Base-by-base conservation (phyloP, 1,140 invertebrate species). In the Chrysomallon squamiferum region DNA sequence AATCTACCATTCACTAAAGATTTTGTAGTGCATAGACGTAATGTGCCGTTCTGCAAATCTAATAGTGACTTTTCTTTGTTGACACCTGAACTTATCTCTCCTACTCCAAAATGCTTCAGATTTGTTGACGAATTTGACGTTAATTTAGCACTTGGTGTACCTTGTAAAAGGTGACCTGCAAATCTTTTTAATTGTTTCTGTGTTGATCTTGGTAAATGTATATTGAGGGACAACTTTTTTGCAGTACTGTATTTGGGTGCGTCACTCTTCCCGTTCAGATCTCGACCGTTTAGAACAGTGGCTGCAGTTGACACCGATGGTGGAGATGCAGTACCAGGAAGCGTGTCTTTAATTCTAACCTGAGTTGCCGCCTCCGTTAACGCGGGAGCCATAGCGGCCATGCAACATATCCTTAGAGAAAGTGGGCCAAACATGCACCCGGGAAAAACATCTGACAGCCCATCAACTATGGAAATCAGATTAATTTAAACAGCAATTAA, bases 311-410 rank as follows among this genome's bases (percentile, higher is more conserved):
- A 65, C 22, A 64, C 59, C 11, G 61, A 59, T 25, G 68, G 41
- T 58, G 74, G 68, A 45, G 73, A 66, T 18, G 71, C 72, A 38
- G 71, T 62, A 33, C 63, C 61, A 33, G 76, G 71, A 47, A 81
- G 67, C 29, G 50, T 54, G 22, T 25, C 50, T 62, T 76, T 78
- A 56, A 77, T 76, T 60, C 71, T 68, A 52, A 75, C 69, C 63
- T 79, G 74, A 49, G 72, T 72, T 52, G 75, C 73, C 66, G 79
- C 74, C 68, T 83, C 79, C 62, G 79, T 83, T 49, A 83, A 73
- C 56, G 81, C 81, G 54, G 81, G 81, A 68, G 81, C 81, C 81
- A 83, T 83, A 62, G 76, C 75, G 69, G 77, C 78, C 71, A 80
- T 74, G 70, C 81, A 81, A 68, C 81, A 83, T 81, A 81, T 69